These are phyloP conservation scores for Perca schrenkii DNA, from an alignment of 2,113 vertebrate genomes.

Conservation along the genomic window DNA sequence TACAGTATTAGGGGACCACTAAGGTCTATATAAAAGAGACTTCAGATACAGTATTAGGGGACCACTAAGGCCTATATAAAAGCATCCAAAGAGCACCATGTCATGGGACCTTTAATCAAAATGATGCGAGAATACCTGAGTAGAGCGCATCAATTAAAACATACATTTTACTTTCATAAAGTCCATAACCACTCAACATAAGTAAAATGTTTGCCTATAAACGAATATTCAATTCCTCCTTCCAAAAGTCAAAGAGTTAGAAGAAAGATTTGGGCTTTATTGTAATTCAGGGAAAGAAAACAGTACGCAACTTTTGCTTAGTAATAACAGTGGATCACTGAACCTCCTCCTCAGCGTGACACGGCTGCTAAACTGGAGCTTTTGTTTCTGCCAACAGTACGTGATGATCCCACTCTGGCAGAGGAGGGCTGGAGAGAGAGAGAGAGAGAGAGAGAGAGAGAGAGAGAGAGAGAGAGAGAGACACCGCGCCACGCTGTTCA, in stretches of 20 bases:
- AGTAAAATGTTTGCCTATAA: not conserved
- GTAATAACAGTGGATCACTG: slow-evolving; percentile 7
- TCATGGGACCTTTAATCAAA: too few relatives aligned
- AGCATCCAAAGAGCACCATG: too few relatives aligned
- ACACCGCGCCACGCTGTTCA: not conserved
- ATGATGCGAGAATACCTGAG: too few relatives aligned
- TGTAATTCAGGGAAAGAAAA: not conserved
- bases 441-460: not conserved
- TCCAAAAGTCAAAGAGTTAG: not conserved
- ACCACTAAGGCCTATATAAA: too few relatives aligned
- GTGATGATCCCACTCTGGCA: slow-evolving; percentile 33
- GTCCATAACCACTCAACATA: not conserved
- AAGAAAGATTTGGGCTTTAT: not conserved
- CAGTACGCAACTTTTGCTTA: not conserved
- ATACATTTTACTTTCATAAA: too few relatives aligned
- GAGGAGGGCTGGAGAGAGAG: slow-evolving; percentile 26
- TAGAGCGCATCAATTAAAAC: too few relatives aligned
- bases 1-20: too few relatives aligned
- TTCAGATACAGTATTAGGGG: too few relatives aligned
- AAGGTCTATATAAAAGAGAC: too few relatives aligned
- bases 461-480: too few relatives aligned
- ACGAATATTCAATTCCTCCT: not conserved
- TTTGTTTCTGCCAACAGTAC: slow-evolving; percentile 35
- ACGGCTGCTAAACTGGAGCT: slow-evolving; percentile 21
- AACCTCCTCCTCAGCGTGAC: slow-evolving; percentile 47